Evolutionary conservation across 2,888 invertebrate species (phyloP).

Genomic region (Helicoverpa assulta): DNA sequence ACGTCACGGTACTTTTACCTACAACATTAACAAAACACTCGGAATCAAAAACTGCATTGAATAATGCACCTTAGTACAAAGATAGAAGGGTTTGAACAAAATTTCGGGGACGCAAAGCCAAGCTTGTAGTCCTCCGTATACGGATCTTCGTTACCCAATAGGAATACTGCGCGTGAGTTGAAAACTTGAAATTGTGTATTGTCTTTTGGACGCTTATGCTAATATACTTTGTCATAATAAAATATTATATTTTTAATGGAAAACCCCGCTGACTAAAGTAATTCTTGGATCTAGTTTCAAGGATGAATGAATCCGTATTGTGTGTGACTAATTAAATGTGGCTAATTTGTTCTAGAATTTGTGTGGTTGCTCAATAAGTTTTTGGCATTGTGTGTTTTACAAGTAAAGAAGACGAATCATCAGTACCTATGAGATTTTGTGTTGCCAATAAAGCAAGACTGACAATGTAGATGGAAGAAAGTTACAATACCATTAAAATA

Average conservation of each 20-base stretch:
- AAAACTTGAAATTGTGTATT: conserved; percentile 80
- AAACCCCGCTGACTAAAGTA: conserved; percentile 73
- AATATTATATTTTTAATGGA: conserved; percentile 72
- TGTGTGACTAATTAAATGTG: conserved; percentile 44
- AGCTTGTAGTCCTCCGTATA: conserved; percentile 66
- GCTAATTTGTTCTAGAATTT: conserved; percentile 40
- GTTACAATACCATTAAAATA: too few species aligned
- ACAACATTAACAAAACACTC: conserved; percentile 50
- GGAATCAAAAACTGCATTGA: conserved; percentile 19
- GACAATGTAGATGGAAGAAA: too few species aligned
- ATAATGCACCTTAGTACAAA: conserved; percentile 44
- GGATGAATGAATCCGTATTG: conserved; percentile 52
- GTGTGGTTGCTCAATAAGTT: conserved; percentile 10
- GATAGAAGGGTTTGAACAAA: neutral
- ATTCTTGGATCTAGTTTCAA: conserved; percentile 51
- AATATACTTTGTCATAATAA: conserved; percentile 76
- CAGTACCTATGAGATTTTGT: too few species aligned
- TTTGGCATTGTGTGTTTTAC: neutral
- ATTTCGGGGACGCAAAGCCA: conserved; percentile 32
- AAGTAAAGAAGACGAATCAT: neutral
- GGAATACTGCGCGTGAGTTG: conserved; percentile 82
- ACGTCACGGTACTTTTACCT: conserved; percentile 79
- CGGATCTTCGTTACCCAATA: conserved; percentile 82
- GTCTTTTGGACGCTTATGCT: conserved; percentile 79
- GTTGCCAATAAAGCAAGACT: too few species aligned